Evolutionary conservation across 92 coral and sea anemone genomes (phyloP), one percentile per base, ranked within the genome.

Genomic region (Porites cylindrica): DNA sequence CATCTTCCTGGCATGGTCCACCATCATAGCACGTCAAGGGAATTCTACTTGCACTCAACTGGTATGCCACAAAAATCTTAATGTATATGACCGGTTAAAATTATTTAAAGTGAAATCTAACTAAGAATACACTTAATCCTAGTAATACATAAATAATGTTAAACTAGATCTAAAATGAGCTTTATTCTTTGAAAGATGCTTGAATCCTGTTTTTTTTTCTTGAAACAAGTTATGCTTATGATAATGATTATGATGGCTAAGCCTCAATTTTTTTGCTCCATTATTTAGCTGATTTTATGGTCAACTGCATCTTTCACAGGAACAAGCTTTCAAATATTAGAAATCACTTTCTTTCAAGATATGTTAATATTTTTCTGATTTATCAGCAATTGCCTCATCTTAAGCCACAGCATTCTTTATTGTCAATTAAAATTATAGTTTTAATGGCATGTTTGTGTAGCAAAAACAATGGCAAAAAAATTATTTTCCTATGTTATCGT

Each of bases 1-100:
- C 69, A 89, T 97, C 16, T 97, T 97, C 90, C 89, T 97, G 83
- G 96, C 98, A 23, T 97, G 99, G 99, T 97, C 99, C 3, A 97
- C 98, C 32, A 97, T 97, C 79, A 95, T 97, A 26, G 97, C 99
- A 13, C 84, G 98, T 51, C 99, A 97, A 82, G 99, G 99, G 20
- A 93, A 75, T 72, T 97, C 99, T 5, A 97, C 99, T 18, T 97
- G 99, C 67, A 95, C 93, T 78, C 99, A 97, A 60, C 87, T 97
- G 38, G 99, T 97, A 61, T 97, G 98, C 87, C 99, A 97, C 69
- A 97, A 97, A 73, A 97, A 97, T 81, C 98, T 97, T 70, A 95
- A 97, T 89, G 94, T 91, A 26, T 95, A 92, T 75, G 96, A 97
- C 77, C 94, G 99, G 66, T 79, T 95, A 83, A 95, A 90, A 79